phyloP scores from a whole-genome alignment of 2,888 invertebrate species.

The Netelia fuscicornis region DNA sequence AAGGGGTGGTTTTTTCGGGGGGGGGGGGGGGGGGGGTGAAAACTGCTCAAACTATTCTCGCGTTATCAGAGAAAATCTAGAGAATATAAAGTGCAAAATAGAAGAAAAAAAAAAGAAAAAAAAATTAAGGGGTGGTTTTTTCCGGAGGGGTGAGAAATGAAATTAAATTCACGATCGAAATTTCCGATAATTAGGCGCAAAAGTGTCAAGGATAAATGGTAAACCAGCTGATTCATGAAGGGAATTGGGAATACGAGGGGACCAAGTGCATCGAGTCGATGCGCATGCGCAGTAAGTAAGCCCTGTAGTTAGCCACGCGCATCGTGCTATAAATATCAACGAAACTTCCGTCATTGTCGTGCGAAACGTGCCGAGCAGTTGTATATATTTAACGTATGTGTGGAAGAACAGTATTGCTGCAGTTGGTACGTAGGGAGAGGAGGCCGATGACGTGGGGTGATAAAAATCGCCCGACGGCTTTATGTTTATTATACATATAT shows the following conservation, averaged over 20 bases:
- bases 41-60: neutral
- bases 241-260: constrained; percentile 41
- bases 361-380: constrained; percentile 54
- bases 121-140: constrained; percentile 19
- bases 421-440: constrained; percentile 3
- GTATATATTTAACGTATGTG: constrained; percentile 46
- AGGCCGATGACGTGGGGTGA: constrained; percentile 38
- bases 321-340: constrained; percentile 61
- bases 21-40: neutral
- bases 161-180: no score
- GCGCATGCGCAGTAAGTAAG: neutral
- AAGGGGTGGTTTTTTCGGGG: constrained; percentile 17
- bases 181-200: neutral
- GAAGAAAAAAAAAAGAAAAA: no score
- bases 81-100: no score
- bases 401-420: neutral
- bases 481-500: constrained; percentile 24
- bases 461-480: constrained; percentile 64
- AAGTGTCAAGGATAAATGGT: constrained; percentile 14
- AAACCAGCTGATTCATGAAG: constrained; percentile 45
- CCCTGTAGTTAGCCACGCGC: constrained; percentile 58
- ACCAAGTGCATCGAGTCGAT: constrained; percentile 34
- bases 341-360: constrained; percentile 66
- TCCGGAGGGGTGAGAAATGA: neutral
- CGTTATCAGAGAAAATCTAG: no score